Evolutionary conservation across 2,888 invertebrate genomes (phyloP), one percentile per base, ranked within the genome.

Genomic region (Palloptera scutellata): DNA sequence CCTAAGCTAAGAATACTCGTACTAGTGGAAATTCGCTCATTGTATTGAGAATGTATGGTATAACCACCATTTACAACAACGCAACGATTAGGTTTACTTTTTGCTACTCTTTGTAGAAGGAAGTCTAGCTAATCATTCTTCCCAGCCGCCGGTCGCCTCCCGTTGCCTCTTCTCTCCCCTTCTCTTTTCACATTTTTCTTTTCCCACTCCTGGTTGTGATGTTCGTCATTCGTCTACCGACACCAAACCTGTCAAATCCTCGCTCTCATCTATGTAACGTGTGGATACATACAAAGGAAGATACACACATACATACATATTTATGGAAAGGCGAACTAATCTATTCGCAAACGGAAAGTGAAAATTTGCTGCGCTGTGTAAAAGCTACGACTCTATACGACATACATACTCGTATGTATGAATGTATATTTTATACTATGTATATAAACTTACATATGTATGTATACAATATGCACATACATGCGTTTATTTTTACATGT

Each of bases 341-440:
- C 65, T 51, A 43, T 20, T 64, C 62, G 62, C 79, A 77, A 83
- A 83, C 81, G 80, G 83, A 83, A 83, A 83, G 83, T 83, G 83
- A 83, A 83, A 83, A 83, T 83, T 77, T 80, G 75, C 78, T 76
- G 76, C 74, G 77, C 79, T 81, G 59, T 68, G 68, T 64, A 63
- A 66, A 67, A 61, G 67, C 67, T 67, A 72, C 68, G 55, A 61
- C 64, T 66, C 58, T 51, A 77, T 73, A 73, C 70, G 72, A 73
- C 58, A 53, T 70, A 54, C 53, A 60, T 62, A 40, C 17, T 41
- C 62, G 30, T 20, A 15, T 61, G 53, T 40, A n/a, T n/a, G n/a
- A n/a, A n/a, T n/a, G n/a, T n/a, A n/a, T n/a, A n/a, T n/a, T n/a
- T n/a, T n/a, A n/a, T n/a, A n/a, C n/a, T 30, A 30, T 30, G 6